Conservation (phyloP, 37 sponge, comb jelly and placozoan species). For the Ianthella basta region DNA sequence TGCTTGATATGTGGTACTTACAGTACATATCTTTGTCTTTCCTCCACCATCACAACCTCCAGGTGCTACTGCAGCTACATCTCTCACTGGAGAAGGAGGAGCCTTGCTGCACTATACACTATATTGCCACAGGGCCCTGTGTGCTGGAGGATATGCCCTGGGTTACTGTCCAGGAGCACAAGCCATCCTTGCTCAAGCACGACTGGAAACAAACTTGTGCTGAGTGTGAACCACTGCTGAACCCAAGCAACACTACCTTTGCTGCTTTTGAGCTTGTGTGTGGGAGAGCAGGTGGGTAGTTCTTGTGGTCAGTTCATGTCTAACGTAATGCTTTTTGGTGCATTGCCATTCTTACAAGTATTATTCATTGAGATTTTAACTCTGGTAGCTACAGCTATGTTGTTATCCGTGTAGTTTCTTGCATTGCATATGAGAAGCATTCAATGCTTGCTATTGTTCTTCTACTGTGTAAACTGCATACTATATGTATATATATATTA, state of each 20-base stretch:
- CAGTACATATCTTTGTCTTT: too few species aligned
- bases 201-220: background rate
- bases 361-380: too few species aligned
- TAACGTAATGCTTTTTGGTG: too few species aligned
- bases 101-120: conserved; percentile 44
- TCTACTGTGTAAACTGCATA: too few species aligned
- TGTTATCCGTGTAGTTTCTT: too few species aligned
- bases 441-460: too few species aligned
- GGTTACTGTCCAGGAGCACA: conserved; percentile 70
- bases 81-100: conserved; percentile 36
- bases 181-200: conserved; percentile 5
- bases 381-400: too few species aligned
- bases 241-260: conserved; percentile 32
- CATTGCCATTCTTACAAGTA: too few species aligned
- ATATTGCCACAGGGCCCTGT: conserved; percentile 74
- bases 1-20: too few species aligned
- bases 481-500: too few species aligned
- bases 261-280: conserved; percentile 57
- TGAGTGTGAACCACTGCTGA: background rate
- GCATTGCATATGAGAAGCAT: too few species aligned
- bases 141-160: conserved; percentile 85
- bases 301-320: background rate
- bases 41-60: background rate
- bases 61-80: conserved; percentile 65
- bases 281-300: conserved; percentile 47